Evolutionary conservation across 2,113 vertebrate species (phyloP).

Genomic region (Vulpes ferrilata): DNA sequence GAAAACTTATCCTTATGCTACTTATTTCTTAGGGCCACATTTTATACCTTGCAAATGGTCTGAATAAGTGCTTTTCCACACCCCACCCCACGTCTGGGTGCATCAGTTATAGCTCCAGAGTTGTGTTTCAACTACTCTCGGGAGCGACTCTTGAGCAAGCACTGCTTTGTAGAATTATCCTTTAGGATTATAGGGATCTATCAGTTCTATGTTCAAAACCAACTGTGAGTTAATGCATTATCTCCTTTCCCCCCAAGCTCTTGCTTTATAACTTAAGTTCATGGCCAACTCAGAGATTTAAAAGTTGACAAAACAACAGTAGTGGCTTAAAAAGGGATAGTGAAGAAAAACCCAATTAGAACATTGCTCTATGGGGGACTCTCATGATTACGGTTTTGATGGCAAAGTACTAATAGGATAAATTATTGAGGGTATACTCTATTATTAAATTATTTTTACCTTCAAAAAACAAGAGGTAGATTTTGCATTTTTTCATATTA

Average conservation of each 20-base stretch:
- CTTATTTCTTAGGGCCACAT: not conserved
- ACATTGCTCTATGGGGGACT: not conserved
- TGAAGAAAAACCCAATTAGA: slow-evolving; percentile 55
- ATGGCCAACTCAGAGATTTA: not conserved
- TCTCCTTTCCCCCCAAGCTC: not conserved
- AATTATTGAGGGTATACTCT: not conserved
- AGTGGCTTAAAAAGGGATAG: not conserved
- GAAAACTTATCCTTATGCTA: not conserved
- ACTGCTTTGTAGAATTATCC: not conserved
- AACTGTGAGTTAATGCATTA: not conserved
- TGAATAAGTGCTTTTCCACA: not conserved
- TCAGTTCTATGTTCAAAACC: not conserved
- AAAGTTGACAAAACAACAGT: not conserved
- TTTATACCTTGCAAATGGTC: not conserved
- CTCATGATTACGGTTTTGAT: not conserved
- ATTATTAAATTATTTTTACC: not conserved
- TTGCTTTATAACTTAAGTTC: not conserved
- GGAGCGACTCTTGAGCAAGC: not conserved
- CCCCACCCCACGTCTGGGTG: not conserved
- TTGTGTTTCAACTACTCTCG: not conserved
- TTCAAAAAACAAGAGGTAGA: slow-evolving; percentile 53
- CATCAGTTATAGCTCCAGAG: not conserved
- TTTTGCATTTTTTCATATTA: slow-evolving; percentile 19
- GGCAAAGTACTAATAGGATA: not conserved
- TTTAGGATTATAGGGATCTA: not conserved